Percentiles rank a stretch among this genome's conserved stretches.
phyloP scores from a whole-genome alignment of 2,113 vertebrate genomes.

The Vireo altiloquus region DNA sequence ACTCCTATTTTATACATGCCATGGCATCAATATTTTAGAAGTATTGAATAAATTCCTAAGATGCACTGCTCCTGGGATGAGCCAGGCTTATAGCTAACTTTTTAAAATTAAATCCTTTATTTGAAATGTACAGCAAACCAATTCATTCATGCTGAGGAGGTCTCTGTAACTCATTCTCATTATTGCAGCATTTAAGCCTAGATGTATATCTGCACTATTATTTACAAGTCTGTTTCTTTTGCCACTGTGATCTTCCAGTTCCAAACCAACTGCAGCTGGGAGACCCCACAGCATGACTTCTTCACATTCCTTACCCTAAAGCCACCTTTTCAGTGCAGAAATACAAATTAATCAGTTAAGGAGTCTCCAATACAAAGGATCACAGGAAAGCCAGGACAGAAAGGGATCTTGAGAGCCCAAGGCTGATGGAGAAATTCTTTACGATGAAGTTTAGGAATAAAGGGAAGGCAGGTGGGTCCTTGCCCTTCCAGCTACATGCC shows the following conservation, averaged over 20 bases:
- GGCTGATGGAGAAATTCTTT: neutral
- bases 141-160: neutral
- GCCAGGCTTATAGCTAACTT: neutral
- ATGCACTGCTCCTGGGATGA: neutral
- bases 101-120: neutral
- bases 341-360: neutral
- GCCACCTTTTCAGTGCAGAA: accelerated
- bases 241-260: neutral
- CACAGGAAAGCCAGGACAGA: neutral
- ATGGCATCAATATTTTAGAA: neutral
- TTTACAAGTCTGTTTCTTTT: neutral
- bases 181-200: neutral
- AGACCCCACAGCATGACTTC: neutral
- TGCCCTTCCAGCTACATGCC: neutral
- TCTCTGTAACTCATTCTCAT: neutral
- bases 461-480: neutral
- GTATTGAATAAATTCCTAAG: neutral
- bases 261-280: neutral
- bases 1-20: neutral
- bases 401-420: neutral
- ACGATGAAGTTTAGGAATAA: neutral
- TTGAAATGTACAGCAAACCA: neutral
- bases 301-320: neutral
- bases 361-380: neutral
- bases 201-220: neutral